A percentile compares a stretch with the other conserved stretches of the same genome.
phyloP scores from a whole-genome alignment of 2,888 invertebrate genomes.

The Eupelmus urozonus region DNA sequence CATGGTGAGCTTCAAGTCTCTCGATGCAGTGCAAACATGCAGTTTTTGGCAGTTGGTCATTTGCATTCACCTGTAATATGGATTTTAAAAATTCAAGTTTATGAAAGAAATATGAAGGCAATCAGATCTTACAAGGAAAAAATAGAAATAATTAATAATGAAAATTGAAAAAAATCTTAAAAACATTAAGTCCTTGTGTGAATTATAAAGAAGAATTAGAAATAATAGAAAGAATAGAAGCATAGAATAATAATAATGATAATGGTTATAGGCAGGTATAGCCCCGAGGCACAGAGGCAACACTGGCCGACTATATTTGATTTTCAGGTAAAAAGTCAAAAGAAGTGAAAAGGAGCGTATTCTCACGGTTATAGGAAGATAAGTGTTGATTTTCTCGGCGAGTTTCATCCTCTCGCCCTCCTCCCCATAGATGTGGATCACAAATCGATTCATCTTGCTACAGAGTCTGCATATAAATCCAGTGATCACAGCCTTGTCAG shows the following conservation, averaged over 20 bases:
- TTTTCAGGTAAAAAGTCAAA: background rate
- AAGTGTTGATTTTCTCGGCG: conserved; percentile 88
- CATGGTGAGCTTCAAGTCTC: conserved; percentile 79
- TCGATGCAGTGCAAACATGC: conserved; percentile 80
- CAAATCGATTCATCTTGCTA: conserved; percentile 90
- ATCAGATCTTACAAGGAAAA: no score
- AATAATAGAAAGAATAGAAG: background rate
- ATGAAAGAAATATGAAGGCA: background rate
- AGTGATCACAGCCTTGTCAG: conserved; percentile 88
- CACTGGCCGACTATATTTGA: background rate
- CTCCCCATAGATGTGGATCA: conserved; percentile 90
- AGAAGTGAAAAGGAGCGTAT: background rate
- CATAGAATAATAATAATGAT: conserved; percentile 34
- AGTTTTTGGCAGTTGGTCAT: conserved; percentile 78
- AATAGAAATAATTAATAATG: background rate
- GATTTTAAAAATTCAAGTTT: background rate
- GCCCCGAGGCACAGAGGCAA: background rate
- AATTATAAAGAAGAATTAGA: background rate
- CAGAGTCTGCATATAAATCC: conserved; percentile 92
- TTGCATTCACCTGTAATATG: conserved; percentile 75
- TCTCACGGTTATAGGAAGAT: conserved; percentile 87
- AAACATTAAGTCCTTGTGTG: background rate
- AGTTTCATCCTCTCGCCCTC: conserved; percentile 87
- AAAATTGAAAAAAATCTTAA: background rate
- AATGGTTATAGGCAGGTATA: background rate